These are phyloP conservation scores for Pseudachorutes palmiensis DNA, from an alignment of 1,140 invertebrate species.

Conservation along the genomic window DNA sequence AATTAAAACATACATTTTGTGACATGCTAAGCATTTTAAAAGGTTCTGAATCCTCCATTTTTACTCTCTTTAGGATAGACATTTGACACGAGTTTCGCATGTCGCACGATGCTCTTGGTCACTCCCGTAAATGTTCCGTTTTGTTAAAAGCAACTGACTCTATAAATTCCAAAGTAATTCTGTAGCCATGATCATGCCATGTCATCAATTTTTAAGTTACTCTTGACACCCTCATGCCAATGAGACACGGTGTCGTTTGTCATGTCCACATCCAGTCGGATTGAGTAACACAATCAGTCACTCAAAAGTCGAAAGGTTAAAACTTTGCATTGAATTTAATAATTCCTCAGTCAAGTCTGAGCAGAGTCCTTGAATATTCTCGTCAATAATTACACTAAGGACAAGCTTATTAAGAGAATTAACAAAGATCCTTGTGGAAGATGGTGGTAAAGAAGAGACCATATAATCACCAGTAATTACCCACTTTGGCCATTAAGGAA, in stretches of 20 bases:
- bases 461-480: neutral
- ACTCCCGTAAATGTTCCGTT: too few relatives aligned
- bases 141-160: too few relatives aligned
- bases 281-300: neutral
- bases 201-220: too few relatives aligned
- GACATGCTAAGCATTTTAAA: neutral
- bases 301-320: neutral
- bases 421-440: neutral
- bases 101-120: neutral
- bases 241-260: too few relatives aligned
- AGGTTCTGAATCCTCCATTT: neutral
- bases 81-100: neutral
- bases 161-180: too few relatives aligned
- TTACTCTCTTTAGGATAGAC: neutral
- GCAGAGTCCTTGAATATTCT: neutral
- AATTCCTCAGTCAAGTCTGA: neutral
- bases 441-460: neutral
- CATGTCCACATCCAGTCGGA: neutral
- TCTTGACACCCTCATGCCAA: too few relatives aligned
- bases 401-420: neutral
- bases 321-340: neutral
- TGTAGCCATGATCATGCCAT: too few relatives aligned
- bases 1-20: neutral
- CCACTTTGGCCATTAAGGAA: neutral
- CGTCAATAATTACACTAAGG: neutral